phyloP scores from a whole-genome alignment of 2,888 invertebrate genomes.

The Epistrophella euchroma region DNA sequence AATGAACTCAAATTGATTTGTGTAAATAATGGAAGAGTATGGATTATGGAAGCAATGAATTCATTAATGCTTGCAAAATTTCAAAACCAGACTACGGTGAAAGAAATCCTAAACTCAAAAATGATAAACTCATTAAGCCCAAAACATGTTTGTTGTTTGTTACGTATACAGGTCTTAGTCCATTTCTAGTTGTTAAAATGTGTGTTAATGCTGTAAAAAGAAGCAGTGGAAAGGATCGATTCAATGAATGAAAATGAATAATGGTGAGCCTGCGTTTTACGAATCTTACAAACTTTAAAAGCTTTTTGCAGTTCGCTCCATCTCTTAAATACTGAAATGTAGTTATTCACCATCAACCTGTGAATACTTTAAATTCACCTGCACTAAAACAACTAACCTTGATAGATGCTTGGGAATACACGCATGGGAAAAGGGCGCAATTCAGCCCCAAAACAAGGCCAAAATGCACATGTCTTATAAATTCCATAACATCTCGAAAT shows the following conservation, averaged over 20 bases:
- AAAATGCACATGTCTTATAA: neutral
- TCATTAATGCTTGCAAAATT: neutral
- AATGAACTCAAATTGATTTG: no score
- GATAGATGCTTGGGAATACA: neutral
- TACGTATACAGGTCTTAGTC: neutral
- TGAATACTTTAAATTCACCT: neutral
- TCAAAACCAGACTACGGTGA: neutral
- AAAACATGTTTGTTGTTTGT: neutral
- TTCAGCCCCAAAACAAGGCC: neutral
- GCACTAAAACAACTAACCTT: conserved; percentile 2
- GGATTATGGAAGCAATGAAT: neutral
- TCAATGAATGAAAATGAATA: neutral
- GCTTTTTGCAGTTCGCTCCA: neutral
- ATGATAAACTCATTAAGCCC: no score
- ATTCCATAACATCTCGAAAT: neutral
- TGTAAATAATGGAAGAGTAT: no score
- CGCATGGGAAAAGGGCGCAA: neutral
- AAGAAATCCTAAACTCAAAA: neutral
- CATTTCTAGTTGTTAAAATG: neutral
- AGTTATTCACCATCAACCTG: neutral
- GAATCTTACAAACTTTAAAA: neutral
- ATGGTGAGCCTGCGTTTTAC: conserved; percentile 3
- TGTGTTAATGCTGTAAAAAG: neutral
- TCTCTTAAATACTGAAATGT: neutral
- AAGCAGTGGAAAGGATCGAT: neutral